These are phyloP conservation scores for Anagyrus pseudococci DNA, from an alignment of 2,888 invertebrate species.

Conservation along the genomic window DNA sequence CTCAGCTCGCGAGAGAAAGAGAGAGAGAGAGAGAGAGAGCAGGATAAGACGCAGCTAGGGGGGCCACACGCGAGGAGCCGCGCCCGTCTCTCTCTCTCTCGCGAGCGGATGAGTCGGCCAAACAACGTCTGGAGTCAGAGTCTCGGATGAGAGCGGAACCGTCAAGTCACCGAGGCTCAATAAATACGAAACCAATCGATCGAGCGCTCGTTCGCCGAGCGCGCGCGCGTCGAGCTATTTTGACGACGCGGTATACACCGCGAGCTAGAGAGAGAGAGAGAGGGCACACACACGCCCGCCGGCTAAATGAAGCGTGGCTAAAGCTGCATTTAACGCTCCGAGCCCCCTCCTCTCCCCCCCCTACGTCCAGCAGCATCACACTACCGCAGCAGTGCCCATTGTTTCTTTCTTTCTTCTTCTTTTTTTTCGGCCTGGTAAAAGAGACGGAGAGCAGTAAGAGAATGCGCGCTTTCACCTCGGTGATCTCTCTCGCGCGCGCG, in stretches of 20 bases:
- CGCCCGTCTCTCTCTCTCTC: not conserved
- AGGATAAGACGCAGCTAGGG: not conserved
- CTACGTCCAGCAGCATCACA: no score
- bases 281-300: slow-evolving; percentile 25
- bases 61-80: slow-evolving; percentile 2
- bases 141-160: slow-evolving; percentile 30
- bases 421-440: no score
- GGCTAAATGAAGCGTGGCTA: slow-evolving; percentile 61
- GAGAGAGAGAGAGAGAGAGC: no score
- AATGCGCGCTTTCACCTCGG: slow-evolving; percentile 13
- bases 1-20: no score
- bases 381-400: no score
- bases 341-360: no score
- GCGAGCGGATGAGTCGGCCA: slow-evolving; percentile 26
- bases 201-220: slow-evolving; percentile 41
- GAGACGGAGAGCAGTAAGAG: no score
- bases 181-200: slow-evolving; percentile 58
- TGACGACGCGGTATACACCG: no score
- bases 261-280: no score
- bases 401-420: no score
- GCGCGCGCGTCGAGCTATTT: not conserved
- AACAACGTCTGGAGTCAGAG: no score
- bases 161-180: slow-evolving; percentile 59
- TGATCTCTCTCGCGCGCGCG: not conserved
- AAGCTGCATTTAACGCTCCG: slow-evolving; percentile 54